Conservation (phyloP, 2,888 invertebrate species). For the Cotesia congregata region DNA sequence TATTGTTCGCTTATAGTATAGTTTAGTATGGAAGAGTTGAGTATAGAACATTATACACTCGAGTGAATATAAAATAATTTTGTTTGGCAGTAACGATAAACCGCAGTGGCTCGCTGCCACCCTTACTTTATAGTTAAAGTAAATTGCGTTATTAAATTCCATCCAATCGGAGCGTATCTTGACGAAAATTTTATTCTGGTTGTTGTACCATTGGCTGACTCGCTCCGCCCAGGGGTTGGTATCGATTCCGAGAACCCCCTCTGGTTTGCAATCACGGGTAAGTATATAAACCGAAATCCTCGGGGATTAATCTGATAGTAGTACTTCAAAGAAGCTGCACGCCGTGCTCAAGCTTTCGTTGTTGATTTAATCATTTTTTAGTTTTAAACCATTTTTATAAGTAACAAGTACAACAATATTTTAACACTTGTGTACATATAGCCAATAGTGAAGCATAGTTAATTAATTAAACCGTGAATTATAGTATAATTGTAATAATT, state of each 20-base stretch:
- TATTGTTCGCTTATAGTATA: not conserved
- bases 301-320: constrained; percentile 54
- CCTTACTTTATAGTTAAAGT: constrained; percentile 42
- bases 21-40: constrained; percentile 9
- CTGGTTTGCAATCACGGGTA: constrained; percentile 37
- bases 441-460: constrained; percentile 4
- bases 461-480: not conserved
- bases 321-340: constrained; percentile 12
- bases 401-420: no score
- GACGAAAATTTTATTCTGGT: constrained; percentile 52
- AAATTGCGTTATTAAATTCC: constrained; percentile 56
- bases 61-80: constrained; percentile 38
- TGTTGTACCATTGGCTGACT: constrained; percentile 53
- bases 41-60: constrained; percentile 23
- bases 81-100: constrained; percentile 61
- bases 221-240: constrained; percentile 65
- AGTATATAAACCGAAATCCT: constrained; percentile 61
- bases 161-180: constrained; percentile 33
- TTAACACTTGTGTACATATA: no score
- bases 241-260: constrained; percentile 61
- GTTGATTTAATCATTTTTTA: not conserved
- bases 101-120: constrained; percentile 52
- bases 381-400: not conserved
- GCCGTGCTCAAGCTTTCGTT: not conserved
- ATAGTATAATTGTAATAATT: constrained; percentile 33